phyloP scores from a whole-genome alignment of 2,113 vertebrate genomes.

The Oophaga pumilio region DNA sequence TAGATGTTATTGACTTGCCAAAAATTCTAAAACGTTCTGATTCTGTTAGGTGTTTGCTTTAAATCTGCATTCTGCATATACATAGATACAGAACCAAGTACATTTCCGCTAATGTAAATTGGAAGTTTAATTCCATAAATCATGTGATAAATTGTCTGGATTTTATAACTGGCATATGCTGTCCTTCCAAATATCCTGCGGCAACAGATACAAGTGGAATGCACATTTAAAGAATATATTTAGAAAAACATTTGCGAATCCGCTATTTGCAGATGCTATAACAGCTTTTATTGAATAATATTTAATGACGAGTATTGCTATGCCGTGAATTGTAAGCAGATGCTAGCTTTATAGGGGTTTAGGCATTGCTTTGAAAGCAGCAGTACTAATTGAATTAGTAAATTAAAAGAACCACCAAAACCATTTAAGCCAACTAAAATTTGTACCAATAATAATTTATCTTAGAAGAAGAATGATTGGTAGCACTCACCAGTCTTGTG shows the following conservation, averaged over 20 bases:
- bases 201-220: not conserved
- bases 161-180: not conserved
- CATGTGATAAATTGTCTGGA: not conserved
- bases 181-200: not conserved
- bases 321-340: not conserved
- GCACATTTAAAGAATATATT: conserved; percentile 7
- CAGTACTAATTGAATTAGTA: conserved; percentile 20
- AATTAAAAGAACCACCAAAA: not conserved
- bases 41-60: not conserved
- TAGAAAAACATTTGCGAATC: conserved; percentile 7
- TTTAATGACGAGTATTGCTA: not conserved
- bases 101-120: not conserved
- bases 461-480: too few species aligned
- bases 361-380: conserved; percentile 34
- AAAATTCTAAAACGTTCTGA: not conserved
- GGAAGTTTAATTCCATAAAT: not conserved
- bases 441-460: too few species aligned
- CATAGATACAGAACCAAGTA: not conserved
- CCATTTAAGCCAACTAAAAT: too few species aligned
- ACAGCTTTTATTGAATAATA: conserved; percentile 34
- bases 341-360: not conserved
- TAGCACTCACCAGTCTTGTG: too few species aligned
- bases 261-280: conserved; percentile 32
- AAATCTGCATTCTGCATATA: conserved; percentile 10
- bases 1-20: not conserved